A percentile compares a stretch with the other conserved stretches of the same genome.
Conservation (phyloP, 2,113 vertebrate species). For the Corythoichthys haematopterus region DNA sequence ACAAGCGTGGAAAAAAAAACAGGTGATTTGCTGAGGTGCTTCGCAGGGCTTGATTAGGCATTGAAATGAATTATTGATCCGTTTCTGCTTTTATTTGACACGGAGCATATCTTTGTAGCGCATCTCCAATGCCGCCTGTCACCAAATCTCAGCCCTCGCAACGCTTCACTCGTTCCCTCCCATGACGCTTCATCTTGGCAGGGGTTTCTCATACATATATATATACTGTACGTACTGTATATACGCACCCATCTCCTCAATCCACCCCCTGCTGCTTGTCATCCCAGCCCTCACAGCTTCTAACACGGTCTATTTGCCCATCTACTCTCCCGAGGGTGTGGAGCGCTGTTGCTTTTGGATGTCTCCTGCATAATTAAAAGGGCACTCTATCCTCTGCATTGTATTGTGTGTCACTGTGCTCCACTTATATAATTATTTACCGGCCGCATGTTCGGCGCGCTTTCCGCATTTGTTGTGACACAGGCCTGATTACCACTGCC, state of each 20-base stretch:
- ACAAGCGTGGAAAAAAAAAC: slow-evolving; percentile 24
- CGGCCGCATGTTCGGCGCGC: slow-evolving; percentile 19
- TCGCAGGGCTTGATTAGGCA: slow-evolving; percentile 11
- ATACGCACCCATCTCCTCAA: neutral
- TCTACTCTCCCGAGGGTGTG: slow-evolving; percentile 68
- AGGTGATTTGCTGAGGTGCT: slow-evolving; percentile 44
- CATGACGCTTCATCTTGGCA: neutral
- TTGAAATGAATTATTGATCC: slow-evolving; percentile 75
- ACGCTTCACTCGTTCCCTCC: slow-evolving; percentile 1
- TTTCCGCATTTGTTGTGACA: slow-evolving; percentile 32
- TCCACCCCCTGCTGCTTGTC: slow-evolving; percentile 23
- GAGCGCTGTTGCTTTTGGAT: slow-evolving; percentile 72
- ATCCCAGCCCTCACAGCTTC: slow-evolving; percentile 52
- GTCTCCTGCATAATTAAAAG: slow-evolving; percentile 80
- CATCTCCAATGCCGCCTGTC: slow-evolving; percentile 6
- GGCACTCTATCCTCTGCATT: slow-evolving; percentile 68
- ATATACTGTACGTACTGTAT: neutral
- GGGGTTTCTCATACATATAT: neutral
- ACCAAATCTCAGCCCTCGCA: slow-evolving; percentile 20
- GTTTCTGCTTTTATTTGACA: slow-evolving; percentile 6
- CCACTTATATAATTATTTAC: slow-evolving; percentile 71
- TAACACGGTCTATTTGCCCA: slow-evolving; percentile 65
- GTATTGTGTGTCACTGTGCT: slow-evolving; percentile 70
- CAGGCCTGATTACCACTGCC: neutral
- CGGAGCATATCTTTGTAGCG: neutral